Conservation (phyloP, 2,113 vertebrate genomes). For the Pao palembangensis region DNA sequence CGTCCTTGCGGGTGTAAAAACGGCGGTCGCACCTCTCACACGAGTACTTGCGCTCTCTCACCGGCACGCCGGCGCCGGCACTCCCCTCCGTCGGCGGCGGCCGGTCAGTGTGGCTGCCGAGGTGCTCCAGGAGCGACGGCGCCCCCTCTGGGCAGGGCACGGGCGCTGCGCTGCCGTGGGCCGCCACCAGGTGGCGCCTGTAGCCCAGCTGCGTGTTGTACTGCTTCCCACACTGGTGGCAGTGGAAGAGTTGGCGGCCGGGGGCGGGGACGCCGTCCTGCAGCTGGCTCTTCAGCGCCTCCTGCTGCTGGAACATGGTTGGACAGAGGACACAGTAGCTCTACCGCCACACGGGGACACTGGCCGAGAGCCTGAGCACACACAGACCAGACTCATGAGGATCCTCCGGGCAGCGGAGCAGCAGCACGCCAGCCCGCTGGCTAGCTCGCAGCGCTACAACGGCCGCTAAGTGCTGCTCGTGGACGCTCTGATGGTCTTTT, state of each 20-base stretch:
- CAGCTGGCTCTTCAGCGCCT: slow-evolving; percentile 89
- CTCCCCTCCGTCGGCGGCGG: slow-evolving; percentile 74
- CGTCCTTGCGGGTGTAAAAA: slow-evolving; percentile 95
- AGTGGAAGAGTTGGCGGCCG: slow-evolving; percentile 89
- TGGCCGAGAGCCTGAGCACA: slow-evolving; percentile 81
- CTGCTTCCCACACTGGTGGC: slow-evolving; percentile 93
- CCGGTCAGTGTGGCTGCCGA: slow-evolving; percentile 85
- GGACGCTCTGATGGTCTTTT: slow-evolving; percentile 42
- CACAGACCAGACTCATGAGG: slow-evolving; percentile 62
- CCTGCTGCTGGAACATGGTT: slow-evolving; percentile 95
- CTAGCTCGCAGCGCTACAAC: slow-evolving; percentile 34
- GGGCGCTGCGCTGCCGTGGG: slow-evolving; percentile 70
- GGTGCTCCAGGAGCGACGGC: slow-evolving; percentile 87
- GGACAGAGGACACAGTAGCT: slow-evolving; percentile 80
- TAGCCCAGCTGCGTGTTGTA: slow-evolving; percentile 96
- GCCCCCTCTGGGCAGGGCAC: slow-evolving; percentile 87
- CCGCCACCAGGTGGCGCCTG: slow-evolving; percentile 82
- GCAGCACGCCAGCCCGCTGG: slow-evolving; percentile 23
- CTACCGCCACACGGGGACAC: slow-evolving; percentile 79
- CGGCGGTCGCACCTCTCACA: slow-evolving; percentile 93
- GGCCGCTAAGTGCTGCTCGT: slow-evolving; percentile 43
- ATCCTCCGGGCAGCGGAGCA: slow-evolving; percentile 41
- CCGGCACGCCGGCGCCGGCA: slow-evolving; percentile 58
- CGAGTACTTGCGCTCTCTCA: slow-evolving; percentile 90
- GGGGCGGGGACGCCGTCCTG: slow-evolving; percentile 80